These are phyloP conservation scores for Pseudoatta argentina DNA, from an alignment of 1,140 invertebrate genomes.

Conservation along the genomic window DNA sequence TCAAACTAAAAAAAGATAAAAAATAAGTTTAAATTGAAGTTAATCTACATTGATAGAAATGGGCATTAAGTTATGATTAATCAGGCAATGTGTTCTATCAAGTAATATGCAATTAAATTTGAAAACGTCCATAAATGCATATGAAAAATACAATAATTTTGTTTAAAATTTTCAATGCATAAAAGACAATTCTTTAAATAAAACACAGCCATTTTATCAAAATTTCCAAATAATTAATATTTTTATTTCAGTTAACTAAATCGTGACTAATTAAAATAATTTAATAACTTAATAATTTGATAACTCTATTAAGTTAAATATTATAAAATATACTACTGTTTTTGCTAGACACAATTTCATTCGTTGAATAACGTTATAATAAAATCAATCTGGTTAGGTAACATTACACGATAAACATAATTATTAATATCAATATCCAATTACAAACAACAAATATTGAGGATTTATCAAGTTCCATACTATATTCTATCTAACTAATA, in stretches of 20 bases:
- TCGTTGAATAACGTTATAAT: slow-evolving; percentile 37
- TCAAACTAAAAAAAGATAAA: too few species aligned
- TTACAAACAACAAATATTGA: slow-evolving; percentile 44
- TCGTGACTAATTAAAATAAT: not conserved
- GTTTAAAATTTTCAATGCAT: not conserved
- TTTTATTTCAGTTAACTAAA: not conserved
- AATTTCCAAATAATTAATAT: not conserved
- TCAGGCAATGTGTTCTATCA: not conserved
- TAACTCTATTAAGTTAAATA: slow-evolving; percentile 5
- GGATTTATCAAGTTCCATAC: slow-evolving; percentile 18
- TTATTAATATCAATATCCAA: slow-evolving; percentile 51
- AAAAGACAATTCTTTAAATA: not conserved
- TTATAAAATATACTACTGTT: not conserved
- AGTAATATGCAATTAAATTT: not conserved
- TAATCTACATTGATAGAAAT: too few species aligned
- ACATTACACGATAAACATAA: slow-evolving; percentile 49
- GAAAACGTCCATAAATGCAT: not conserved
- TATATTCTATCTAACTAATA: slow-evolving; percentile 36
- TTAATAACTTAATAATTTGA: slow-evolving; percentile 36
- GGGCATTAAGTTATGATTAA: not conserved
- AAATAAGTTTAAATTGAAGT: too few species aligned
- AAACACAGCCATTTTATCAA: not conserved
- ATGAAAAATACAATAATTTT: not conserved
- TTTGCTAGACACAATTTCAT: slow-evolving; percentile 36
- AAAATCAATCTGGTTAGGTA: slow-evolving; percentile 44